Conservation (phyloP, 2,797 vertebrate species). For the Lophotriccus pileatus region DNA sequence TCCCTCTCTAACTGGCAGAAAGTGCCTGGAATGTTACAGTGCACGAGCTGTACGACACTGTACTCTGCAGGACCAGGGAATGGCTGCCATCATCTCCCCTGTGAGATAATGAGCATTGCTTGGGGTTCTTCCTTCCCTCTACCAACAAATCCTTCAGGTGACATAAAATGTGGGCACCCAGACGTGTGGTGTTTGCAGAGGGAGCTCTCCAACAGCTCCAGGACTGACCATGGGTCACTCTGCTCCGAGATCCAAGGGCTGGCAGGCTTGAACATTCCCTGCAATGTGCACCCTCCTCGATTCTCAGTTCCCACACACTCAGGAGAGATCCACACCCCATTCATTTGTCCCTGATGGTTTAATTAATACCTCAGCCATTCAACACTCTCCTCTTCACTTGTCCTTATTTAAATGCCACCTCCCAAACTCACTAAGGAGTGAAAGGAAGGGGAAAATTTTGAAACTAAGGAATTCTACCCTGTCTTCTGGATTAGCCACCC, state of each 20-base stretch:
- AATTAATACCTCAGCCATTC: neutral
- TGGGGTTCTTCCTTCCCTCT: neutral
- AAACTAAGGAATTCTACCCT: neutral
- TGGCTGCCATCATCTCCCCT: neutral
- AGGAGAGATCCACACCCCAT: neutral
- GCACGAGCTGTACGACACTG: too few species aligned
- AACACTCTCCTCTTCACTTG: neutral
- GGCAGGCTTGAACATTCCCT: neutral
- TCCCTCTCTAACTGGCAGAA: neutral
- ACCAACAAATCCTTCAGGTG: neutral
- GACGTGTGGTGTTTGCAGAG: neutral
- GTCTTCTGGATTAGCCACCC: neutral
- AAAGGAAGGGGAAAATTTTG: neutral
- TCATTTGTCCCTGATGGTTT: neutral
- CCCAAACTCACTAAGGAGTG: neutral
- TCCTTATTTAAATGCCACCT: neutral
- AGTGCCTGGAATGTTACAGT: too few species aligned
- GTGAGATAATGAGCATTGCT: neutral
- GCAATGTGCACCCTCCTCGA: neutral
- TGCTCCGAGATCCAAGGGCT: too few species aligned
- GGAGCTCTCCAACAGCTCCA: neutral
- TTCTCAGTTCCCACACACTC: neutral
- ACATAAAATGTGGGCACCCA: neutral
- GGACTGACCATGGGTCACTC: neutral
- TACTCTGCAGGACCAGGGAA: neutral